Base-by-base conservation (phyloP, 2,797 vertebrate species). In the Spondyliosoma cantharus region DNA sequence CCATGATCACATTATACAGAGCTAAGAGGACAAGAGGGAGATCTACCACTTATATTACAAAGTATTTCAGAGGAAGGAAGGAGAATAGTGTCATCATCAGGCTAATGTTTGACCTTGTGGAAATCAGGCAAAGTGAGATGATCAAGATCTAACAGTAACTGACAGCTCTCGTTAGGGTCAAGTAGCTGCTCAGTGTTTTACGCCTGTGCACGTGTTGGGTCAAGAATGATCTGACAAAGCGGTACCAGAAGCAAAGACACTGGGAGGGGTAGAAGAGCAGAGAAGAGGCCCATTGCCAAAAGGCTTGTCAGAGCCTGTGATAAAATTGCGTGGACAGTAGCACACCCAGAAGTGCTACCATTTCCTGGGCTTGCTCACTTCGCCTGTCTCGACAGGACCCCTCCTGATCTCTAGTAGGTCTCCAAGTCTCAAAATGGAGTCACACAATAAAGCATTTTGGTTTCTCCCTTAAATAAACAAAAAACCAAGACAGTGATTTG, bases 281-380 rank as follows among this genome's bases (percentile, higher is more conserved):
- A 82, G 81, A 81, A 76, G 78, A 80, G 85, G 81, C 86, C 71
- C 53, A 42, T 64, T 84, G 86, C 89, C 90, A 92, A 89, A 82
- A 81, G 85, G 87, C 92, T 89, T 92, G 94, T 93, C 93, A 86
- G 84, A 88, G 90, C 93, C 81, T 91, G 91, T 73, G 89, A 90
- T 89, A 43, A 87, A 78, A 89, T 82, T 83, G 76, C 53, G 22
- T 66, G 91, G 91, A 92, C 93, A 93, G 85, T 70, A 86, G 89
- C 87, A 88, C 87, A 86, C 90, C 90, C 84, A 87, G 73, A 85
- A 80, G 78, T 87, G 84, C 80, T 84, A 80, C 88, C 80, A 86
- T 92, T 90, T 85, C 69, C 80, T 74, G 64, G 62, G 80, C 76
- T 90, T 85, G 83, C 73, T 86, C 90, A 85, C 79, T 87, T 88